Percentiles rank a stretch among this genome's conserved stretches.
These are phyloP conservation scores for Cheilosia impressa DNA, from an alignment of 2,888 invertebrate species.

Conservation along the genomic window DNA sequence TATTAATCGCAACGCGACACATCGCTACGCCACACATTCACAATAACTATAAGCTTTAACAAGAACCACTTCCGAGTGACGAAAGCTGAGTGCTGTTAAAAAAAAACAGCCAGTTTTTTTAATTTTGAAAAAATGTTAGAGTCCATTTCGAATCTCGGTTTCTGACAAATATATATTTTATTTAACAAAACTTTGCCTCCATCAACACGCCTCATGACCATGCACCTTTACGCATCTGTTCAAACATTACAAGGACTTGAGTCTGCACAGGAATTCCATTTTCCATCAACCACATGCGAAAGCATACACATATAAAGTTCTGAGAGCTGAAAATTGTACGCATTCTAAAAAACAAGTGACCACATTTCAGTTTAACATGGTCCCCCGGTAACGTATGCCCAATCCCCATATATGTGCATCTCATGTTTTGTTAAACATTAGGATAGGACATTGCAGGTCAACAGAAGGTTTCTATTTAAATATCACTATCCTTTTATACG, in stretches of 20 bases:
- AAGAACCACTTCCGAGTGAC: too few species aligned
- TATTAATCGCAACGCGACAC: too few species aligned
- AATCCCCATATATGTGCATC: constrained; percentile 25
- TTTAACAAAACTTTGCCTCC: neutral
- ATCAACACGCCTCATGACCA: constrained; percentile 14
- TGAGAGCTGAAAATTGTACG: constrained; percentile 33
- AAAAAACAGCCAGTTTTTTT: too few species aligned
- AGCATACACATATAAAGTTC: constrained; percentile 21
- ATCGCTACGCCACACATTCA: too few species aligned
- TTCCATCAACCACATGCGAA: constrained; percentile 27
- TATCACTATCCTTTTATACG: constrained; percentile 21
- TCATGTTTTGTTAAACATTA: constrained; percentile 63
- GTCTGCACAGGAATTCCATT: constrained; percentile 32
- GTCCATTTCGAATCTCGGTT: neutral
- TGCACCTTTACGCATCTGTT: constrained; percentile 65
- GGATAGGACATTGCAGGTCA: constrained; percentile 59
- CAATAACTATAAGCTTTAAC: too few species aligned
- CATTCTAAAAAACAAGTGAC: constrained; percentile 38
- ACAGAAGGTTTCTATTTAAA: constrained; percentile 61
- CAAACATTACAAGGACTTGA: constrained; percentile 46
- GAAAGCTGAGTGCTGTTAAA: too few species aligned
- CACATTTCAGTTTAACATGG: constrained; percentile 35
- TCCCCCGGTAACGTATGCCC: constrained; percentile 1
- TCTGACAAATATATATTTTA: neutral
- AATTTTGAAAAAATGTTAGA: neutral